Conservation (phyloP, 2,888 invertebrate genomes). For the Lasioglossum lativentre region DNA sequence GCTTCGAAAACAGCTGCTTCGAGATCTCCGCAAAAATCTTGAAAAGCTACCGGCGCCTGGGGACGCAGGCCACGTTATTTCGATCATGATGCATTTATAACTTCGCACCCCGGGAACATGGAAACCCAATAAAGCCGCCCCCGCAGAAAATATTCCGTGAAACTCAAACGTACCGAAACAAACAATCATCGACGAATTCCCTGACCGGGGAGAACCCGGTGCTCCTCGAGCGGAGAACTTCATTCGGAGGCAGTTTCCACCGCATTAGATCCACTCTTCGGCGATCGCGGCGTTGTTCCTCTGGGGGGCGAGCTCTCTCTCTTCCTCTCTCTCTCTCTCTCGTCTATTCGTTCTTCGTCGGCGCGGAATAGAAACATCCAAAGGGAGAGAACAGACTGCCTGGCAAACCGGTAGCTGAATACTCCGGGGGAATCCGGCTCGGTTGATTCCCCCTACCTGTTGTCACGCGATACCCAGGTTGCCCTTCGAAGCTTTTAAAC, state of each 20-base stretch:
- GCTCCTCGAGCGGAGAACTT: neutral
- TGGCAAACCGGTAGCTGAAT: slow-evolving; percentile 68
- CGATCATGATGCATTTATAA: neutral
- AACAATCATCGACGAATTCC: slow-evolving; percentile 40
- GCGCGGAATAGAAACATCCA: slow-evolving; percentile 51
- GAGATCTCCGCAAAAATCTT: neutral
- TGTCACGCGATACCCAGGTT: slow-evolving; percentile 76
- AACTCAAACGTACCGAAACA: neutral
- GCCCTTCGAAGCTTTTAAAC: slow-evolving; percentile 66
- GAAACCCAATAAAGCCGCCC: neutral
- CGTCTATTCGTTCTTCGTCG: slow-evolving; percentile 29
- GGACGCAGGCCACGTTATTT: neutral
- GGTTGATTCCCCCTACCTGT: slow-evolving; percentile 70
- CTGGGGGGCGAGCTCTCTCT: slow-evolving; percentile 3
- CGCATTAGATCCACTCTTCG: slow-evolving; percentile 12
- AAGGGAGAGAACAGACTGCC: slow-evolving; percentile 18
- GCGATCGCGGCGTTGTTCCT: slow-evolving; percentile 26
- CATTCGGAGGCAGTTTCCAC: slow-evolving; percentile 14
- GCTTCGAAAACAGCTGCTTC: neutral
- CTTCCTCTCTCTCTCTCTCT: neutral
- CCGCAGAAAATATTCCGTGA: neutral
- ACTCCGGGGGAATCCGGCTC: slow-evolving; percentile 60
- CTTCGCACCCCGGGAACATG: neutral
- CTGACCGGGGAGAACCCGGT: neutral
- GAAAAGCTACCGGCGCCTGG: neutral